A percentile compares a stretch with the other conserved stretches of the same genome.
Evolutionary conservation across 2,113 vertebrate genomes (phyloP).

Genomic region (Odontesthes bonariensis): DNA sequence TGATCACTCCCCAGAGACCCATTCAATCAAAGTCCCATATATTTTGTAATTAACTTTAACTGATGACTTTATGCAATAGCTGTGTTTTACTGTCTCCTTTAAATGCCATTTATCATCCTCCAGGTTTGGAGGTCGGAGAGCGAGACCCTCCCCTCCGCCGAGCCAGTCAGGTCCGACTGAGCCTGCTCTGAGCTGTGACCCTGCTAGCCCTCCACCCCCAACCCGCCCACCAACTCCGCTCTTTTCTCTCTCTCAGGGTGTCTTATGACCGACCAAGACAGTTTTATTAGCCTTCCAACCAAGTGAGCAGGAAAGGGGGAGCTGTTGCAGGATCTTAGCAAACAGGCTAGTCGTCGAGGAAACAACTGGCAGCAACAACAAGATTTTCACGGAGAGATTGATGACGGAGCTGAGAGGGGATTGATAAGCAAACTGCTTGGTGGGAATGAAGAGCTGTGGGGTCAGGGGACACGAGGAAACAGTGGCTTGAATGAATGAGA

Average conservation of each 20-base stretch:
- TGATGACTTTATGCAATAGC: slow-evolving; percentile 78
- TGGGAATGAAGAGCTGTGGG: slow-evolving; percentile 43
- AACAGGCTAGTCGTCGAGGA: slow-evolving; percentile 75
- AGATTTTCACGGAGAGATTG: slow-evolving; percentile 76
- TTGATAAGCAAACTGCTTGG: slow-evolving; percentile 79
- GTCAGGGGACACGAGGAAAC: slow-evolving; percentile 69
- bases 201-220: slow-evolving; percentile 19
- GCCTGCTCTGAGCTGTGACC: slow-evolving; percentile 49
- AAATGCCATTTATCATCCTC: slow-evolving; percentile 74
- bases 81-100: slow-evolving; percentile 80
- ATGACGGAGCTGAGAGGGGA: slow-evolving; percentile 71
- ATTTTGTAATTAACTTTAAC: slow-evolving; percentile 81
- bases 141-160: slow-evolving; percentile 42
- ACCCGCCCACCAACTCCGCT: slow-evolving; percentile 21
- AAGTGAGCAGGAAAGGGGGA: slow-evolving; percentile 79
- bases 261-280: slow-evolving; percentile 78
- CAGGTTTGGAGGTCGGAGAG: slow-evolving; percentile 51
- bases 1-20: slow-evolving; percentile 75
- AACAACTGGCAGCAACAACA: slow-evolving; percentile 74
- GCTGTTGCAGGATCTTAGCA: slow-evolving; percentile 66
- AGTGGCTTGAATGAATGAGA: slow-evolving; percentile 65
- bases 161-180: slow-evolving; percentile 53
- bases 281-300: slow-evolving; percentile 77
- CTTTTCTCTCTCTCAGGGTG: slow-evolving; percentile 56
- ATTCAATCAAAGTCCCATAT: slow-evolving; percentile 80